Conservation (phyloP, 2,113 vertebrate genomes). For the Channa maculata region DNA sequence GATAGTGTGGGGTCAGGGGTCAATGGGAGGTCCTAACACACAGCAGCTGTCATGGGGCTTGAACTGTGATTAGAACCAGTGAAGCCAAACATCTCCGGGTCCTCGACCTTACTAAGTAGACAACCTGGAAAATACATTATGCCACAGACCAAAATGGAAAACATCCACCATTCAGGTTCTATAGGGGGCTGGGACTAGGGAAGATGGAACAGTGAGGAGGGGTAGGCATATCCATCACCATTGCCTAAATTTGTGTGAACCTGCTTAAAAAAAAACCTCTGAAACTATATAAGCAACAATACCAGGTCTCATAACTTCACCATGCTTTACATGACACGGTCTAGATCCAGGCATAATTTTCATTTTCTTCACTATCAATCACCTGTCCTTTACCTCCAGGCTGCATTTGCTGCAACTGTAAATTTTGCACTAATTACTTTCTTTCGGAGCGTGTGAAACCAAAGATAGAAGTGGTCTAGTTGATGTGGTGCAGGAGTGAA, state of each 20-base stretch:
- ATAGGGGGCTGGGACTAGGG: constrained; percentile 28
- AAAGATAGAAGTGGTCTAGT: constrained; percentile 63
- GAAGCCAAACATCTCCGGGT: constrained; percentile 81
- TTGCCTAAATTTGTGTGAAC: constrained; percentile 40
- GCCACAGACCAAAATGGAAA: constrained; percentile 65
- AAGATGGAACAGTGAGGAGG: constrained; percentile 32
- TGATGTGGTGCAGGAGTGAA: constrained; percentile 71
- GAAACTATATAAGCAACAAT: constrained; percentile 11
- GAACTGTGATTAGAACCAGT: constrained; percentile 83
- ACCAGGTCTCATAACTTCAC: background rate
- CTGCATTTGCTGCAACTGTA: constrained; percentile 38
- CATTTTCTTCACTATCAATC: background rate
- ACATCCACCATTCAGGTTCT: constrained; percentile 60
- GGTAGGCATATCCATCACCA: constrained; percentile 34
- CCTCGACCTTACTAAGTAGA: constrained; percentile 79
- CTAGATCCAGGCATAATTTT: background rate
- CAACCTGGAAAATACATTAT: constrained; percentile 85
- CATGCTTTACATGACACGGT: background rate
- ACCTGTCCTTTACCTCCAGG: background rate
- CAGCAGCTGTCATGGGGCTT: constrained; percentile 82
- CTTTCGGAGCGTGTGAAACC: constrained; percentile 79
- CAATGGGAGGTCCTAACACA: constrained; percentile 86
- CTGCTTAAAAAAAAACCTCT: constrained; percentile 24
- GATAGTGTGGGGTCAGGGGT: constrained; percentile 85
- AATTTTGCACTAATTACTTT: constrained; percentile 61